phyloP scores from a whole-genome alignment of 2,113 vertebrate genomes.

The Thunnus thynnus region DNA sequence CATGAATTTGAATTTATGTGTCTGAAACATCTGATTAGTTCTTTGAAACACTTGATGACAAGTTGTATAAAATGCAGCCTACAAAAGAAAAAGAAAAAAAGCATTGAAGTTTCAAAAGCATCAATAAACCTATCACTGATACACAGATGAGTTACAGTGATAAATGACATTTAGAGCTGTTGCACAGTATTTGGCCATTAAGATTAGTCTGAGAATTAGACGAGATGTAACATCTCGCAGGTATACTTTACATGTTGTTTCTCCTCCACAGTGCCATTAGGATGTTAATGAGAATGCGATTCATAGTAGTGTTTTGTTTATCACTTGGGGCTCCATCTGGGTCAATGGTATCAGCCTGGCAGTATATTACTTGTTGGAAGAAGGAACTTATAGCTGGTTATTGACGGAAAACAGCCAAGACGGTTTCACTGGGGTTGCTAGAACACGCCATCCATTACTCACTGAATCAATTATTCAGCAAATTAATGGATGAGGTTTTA shows the following conservation, averaged over 20 bases:
- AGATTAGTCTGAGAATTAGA: not conserved
- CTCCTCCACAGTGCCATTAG: slow-evolving; percentile 41
- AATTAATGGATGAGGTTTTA: slow-evolving; percentile 37
- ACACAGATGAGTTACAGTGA: slow-evolving; percentile 17
- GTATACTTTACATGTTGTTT: slow-evolving; percentile 25
- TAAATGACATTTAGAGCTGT: not conserved
- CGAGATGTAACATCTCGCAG: slow-evolving; percentile 1
- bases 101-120: not conserved
- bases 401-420: slow-evolving; percentile 35
- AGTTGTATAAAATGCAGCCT: not conserved
- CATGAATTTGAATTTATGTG: not conserved
- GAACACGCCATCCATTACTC: slow-evolving; percentile 37
- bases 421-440: not conserved
- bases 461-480: slow-evolving; percentile 44
- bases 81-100: not conserved
- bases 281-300: slow-evolving; percentile 54
- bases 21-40: slow-evolving; percentile 19
- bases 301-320: slow-evolving; percentile 51
- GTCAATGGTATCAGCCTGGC: slow-evolving; percentile 45
- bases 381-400: slow-evolving; percentile 48
- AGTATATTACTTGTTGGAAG: slow-evolving; percentile 48
- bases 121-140: slow-evolving; percentile 1
- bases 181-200: not conserved
- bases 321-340: slow-evolving; percentile 26
- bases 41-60: not conserved